Evolutionary conservation across 2,797 vertebrate species (phyloP).

Genomic region (Danionella dracula): DNA sequence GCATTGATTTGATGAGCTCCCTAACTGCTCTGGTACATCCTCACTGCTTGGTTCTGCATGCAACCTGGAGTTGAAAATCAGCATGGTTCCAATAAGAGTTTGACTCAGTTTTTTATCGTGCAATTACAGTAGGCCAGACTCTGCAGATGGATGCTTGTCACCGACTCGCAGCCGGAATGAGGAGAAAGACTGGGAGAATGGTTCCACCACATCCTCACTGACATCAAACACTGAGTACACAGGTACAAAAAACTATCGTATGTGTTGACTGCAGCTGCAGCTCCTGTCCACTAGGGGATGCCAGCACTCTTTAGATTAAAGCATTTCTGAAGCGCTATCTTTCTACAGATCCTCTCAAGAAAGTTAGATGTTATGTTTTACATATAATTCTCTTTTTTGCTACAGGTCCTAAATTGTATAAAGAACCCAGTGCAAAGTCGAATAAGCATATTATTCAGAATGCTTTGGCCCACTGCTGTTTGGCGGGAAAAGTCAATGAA

Average conservation of each 20-base stretch:
- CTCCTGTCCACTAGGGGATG: background rate
- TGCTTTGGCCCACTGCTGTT: slow-evolving; percentile 91
- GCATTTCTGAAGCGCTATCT: background rate
- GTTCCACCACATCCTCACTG: slow-evolving; percentile 92
- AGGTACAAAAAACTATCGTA: slow-evolving; percentile 59
- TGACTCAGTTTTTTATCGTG: background rate
- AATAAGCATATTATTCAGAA: slow-evolving; percentile 99
- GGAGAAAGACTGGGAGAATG: slow-evolving; percentile 98
- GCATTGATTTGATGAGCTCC: too few species aligned
- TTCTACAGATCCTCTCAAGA: too few species aligned
- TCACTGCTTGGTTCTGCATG: slow-evolving; percentile 12
- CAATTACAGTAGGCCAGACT: slow-evolving; percentile 79
- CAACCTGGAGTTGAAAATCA: background rate
- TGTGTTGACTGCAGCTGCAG: background rate
- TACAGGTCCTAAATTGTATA: slow-evolving; percentile 94
- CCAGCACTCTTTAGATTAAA: background rate
- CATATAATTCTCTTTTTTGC: slow-evolving; percentile 8
- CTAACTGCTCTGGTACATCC: too few species aligned
- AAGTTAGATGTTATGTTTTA: background rate
- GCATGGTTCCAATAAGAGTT: background rate
- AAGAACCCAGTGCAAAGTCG: slow-evolving; percentile 97
- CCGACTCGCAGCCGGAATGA: slow-evolving; percentile 90
- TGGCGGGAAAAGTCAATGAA: slow-evolving; percentile 97
- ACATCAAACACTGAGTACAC: slow-evolving; percentile 96
- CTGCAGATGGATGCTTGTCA: slow-evolving; percentile 89